Evolutionary conservation across 2,797 vertebrate species (phyloP).

Genomic region (Sternotherus odoratus): DNA sequence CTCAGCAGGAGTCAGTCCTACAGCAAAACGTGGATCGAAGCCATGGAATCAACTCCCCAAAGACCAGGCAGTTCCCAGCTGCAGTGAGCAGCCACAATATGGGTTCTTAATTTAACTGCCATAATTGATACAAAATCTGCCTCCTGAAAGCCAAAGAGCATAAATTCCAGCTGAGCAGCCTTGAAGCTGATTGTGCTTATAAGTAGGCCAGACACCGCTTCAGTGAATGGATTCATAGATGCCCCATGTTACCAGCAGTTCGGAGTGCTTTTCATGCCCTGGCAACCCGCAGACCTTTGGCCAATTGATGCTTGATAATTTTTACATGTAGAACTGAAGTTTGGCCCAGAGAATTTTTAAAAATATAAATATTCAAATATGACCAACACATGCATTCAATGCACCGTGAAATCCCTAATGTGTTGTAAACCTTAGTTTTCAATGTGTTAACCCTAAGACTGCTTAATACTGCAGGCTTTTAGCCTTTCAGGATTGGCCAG

Average conservation of each 20-base stretch:
- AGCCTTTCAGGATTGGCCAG: neutral
- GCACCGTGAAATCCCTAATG: neutral
- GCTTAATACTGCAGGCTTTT: neutral
- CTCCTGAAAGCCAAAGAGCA: slow-evolving; percentile 42
- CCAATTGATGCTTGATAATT: slow-evolving; percentile 2
- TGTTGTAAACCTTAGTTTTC: slow-evolving; percentile 3
- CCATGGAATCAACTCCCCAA: neutral
- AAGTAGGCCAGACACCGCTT: slow-evolving; percentile 20
- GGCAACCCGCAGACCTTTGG: neutral
- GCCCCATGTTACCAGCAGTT: slow-evolving; percentile 9
- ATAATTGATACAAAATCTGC: slow-evolving; percentile 53
- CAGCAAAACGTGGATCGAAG: slow-evolving; percentile 58
- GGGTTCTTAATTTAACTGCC: slow-evolving; percentile 34
- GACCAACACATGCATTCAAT: neutral
- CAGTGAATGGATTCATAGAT: slow-evolving; percentile 36
- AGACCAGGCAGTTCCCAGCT: neutral
- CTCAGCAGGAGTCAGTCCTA: slow-evolving; percentile 41
- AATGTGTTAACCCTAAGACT: neutral
- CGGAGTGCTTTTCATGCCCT: neutral
- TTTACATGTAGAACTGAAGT: slow-evolving; percentile 9
- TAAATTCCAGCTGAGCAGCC: neutral
- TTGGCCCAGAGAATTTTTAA: slow-evolving; percentile 3
- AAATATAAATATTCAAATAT: slow-evolving; percentile 3
- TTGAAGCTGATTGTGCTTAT: neutral
- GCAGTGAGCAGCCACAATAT: neutral